These are phyloP conservation scores for Noctua comes DNA, from an alignment of 2,888 invertebrate species.

Conservation along the genomic window DNA sequence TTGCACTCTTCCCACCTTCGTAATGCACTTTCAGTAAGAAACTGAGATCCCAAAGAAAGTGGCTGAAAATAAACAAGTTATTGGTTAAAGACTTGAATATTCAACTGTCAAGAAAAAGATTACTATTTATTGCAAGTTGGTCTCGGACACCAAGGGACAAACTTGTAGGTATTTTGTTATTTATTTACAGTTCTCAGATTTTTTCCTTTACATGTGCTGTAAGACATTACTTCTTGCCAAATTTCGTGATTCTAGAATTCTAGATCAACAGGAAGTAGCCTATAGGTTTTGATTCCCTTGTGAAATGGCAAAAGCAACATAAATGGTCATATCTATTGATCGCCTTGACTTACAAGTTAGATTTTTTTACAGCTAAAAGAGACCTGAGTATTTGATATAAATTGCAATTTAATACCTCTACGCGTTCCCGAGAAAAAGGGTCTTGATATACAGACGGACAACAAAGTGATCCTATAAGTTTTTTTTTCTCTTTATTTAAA, in stretches of 20 bases:
- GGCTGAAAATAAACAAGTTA: slow-evolving; percentile 89
- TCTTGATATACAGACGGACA: background rate
- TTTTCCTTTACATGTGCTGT: too few species aligned
- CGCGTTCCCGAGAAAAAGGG: background rate
- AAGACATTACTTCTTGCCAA: too few species aligned
- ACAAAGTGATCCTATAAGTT: background rate
- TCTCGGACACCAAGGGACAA: background rate
- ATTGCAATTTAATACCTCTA: too few species aligned
- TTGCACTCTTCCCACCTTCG: slow-evolving; percentile 97
- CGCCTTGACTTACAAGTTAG: background rate
- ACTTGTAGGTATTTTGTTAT: too few species aligned
- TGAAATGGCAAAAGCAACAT: background rate
- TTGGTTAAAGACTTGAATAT: background rate
- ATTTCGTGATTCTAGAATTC: too few species aligned
- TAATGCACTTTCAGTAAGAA: slow-evolving; percentile 95
- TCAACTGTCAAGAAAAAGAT: background rate
- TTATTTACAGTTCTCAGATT: too few species aligned
- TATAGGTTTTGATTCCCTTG: too few species aligned
- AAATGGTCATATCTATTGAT: background rate
- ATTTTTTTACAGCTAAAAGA: too few species aligned
- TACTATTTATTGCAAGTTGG: background rate
- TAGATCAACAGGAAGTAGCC: too few species aligned
- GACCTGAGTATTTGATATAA: too few species aligned
- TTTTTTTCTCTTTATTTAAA: too few species aligned
- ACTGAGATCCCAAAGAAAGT: slow-evolving; percentile 93